Evolutionary conservation across 2,888 invertebrate genomes (phyloP).

Genomic region (Pyrgus malvae): DNA sequence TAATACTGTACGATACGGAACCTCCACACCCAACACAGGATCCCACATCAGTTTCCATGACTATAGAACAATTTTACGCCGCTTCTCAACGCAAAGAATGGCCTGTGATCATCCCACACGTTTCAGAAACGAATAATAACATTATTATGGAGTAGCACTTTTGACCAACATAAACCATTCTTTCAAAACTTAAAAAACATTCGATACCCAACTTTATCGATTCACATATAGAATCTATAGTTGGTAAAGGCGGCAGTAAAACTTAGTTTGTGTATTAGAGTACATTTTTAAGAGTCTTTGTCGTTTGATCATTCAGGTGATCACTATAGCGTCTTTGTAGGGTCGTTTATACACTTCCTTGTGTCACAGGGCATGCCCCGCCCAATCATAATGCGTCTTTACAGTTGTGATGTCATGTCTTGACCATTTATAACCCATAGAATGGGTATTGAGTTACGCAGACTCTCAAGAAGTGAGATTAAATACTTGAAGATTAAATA

Average conservation of each 20-base stretch:
- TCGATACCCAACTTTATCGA: background rate
- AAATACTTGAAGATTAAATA: too few species aligned
- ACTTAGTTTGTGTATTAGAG: conserved; percentile 48
- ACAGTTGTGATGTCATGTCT: background rate
- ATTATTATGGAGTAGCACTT: conserved; percentile 65
- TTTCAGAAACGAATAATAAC: conserved; percentile 69
- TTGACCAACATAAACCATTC: conserved; percentile 23
- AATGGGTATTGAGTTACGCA: too few species aligned
- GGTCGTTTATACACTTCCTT: conserved; percentile 41
- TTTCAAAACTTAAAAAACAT: background rate
- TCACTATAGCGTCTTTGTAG: conserved; percentile 64
- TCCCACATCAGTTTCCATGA: conserved; percentile 34
- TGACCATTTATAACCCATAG: background rate
- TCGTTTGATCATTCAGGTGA: conserved; percentile 65
- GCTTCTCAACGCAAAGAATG: conserved; percentile 64
- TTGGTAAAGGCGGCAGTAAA: conserved; percentile 18
- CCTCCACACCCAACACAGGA: background rate
- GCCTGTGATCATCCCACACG: conserved; percentile 74
- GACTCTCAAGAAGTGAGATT: too few species aligned
- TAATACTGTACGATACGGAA: too few species aligned
- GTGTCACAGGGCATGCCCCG: conserved; percentile 34
- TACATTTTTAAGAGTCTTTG: conserved; percentile 73
- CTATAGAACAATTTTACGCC: conserved; percentile 53
- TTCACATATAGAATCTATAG: conserved; percentile 3
- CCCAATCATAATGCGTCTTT: conserved; percentile 11